Evolutionary conservation across 2,888 invertebrate species (phyloP).

Genomic region (Amorpha juglandis): DNA sequence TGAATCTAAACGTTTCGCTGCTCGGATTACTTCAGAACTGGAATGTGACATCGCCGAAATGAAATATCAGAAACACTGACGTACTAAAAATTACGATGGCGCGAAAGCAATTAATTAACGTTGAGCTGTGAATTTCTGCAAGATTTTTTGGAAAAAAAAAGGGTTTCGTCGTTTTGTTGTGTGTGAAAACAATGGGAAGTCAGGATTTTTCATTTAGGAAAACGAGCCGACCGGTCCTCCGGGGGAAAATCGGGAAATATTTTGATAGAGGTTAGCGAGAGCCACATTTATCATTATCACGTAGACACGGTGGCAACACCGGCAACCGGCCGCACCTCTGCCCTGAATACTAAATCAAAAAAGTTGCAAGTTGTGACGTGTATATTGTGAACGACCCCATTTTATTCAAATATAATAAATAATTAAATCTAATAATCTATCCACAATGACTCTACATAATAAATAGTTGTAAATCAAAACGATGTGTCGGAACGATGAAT

Average conservation of each 20-base stretch:
- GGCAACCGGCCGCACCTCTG: slow-evolving; percentile 61
- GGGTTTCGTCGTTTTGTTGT: too few relatives aligned
- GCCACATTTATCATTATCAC: slow-evolving; percentile 79
- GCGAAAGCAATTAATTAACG: slow-evolving; percentile 63
- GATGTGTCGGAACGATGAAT: too few relatives aligned
- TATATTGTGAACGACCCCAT: not conserved
- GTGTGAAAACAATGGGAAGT: slow-evolving; percentile 60
- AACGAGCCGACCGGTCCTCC: slow-evolving; percentile 40
- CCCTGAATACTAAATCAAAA: slow-evolving; percentile 57
- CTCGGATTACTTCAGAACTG: slow-evolving; percentile 39
- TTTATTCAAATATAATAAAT: not conserved
- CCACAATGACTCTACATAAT: not conserved
- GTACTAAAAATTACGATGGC: slow-evolving; percentile 64
- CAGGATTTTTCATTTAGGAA: slow-evolving; percentile 60
- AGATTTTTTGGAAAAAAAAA: slow-evolving; percentile 52
- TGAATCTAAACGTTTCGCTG: slow-evolving; percentile 43
- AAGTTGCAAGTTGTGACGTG: slow-evolving; percentile 51
- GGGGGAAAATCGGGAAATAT: slow-evolving; percentile 65
- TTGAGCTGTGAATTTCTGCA: slow-evolving; percentile 48
- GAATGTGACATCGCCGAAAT: slow-evolving; percentile 46
- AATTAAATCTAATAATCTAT: too few relatives aligned
- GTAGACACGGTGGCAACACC: slow-evolving; percentile 58
- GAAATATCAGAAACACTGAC: slow-evolving; percentile 55
- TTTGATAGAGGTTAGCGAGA: slow-evolving; percentile 64
- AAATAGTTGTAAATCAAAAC: not conserved